A percentile compares a stretch with the other conserved stretches of the same genome.
These are phyloP conservation scores for Nyctereutes procyonoides DNA, from an alignment of 2,113 vertebrate species.

Conservation along the genomic window DNA sequence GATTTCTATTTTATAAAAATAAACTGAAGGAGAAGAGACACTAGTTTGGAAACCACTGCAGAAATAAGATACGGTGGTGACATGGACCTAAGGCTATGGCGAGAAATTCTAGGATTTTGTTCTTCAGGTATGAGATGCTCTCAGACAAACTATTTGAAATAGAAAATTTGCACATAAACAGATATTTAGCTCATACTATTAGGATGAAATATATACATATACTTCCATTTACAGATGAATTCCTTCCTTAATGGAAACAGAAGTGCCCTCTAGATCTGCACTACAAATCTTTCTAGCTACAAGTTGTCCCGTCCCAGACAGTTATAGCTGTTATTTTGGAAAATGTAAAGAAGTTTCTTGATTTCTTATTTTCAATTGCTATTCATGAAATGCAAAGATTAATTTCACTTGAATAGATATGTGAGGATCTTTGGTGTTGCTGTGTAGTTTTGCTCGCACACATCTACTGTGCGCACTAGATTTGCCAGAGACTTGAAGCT, in stretches of 20 bases:
- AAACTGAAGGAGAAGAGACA: neutral
- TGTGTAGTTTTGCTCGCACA: slow-evolving; percentile 12
- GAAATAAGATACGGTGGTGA: neutral
- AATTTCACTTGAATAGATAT: neutral
- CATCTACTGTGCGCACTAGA: neutral
- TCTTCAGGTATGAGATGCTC: neutral
- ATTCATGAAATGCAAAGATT: slow-evolving; percentile 29
- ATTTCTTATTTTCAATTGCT: neutral
- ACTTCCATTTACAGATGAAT: neutral
- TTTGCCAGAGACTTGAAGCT: slow-evolving; percentile 28
- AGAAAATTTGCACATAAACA: slow-evolving; percentile 7
- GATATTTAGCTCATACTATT: neutral
- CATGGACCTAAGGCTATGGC: neutral
- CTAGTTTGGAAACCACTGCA: neutral
- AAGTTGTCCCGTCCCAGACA: neutral
- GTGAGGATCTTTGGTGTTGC: neutral
- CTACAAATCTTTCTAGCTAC: neutral
- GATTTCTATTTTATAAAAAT: slow-evolving; percentile 16
- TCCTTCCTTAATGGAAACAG: neutral
- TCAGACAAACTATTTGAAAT: neutral
- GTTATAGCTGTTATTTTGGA: slow-evolving; percentile 36
- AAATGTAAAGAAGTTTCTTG: slow-evolving; percentile 20
- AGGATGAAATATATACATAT: neutral
- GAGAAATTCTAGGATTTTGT: neutral
- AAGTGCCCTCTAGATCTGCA: neutral